These are phyloP conservation scores for Halocynthia aurantium DNA, from an alignment of 23 tunicate genomes.

Conservation along the genomic window DNA sequence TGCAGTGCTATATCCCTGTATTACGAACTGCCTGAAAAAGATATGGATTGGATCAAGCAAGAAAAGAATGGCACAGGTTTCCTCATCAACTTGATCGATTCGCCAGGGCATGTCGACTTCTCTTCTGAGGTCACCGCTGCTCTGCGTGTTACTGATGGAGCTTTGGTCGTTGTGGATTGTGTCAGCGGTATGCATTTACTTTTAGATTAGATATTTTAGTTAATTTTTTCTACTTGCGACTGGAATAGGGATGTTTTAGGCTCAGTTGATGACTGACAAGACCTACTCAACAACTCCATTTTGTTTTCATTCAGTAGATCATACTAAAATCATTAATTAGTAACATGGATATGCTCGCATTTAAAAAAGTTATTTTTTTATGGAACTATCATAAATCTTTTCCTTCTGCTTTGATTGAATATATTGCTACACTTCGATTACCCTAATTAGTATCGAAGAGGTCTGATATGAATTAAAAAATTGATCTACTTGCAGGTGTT, in stretches of 20 bases:
- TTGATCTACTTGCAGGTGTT: slow-evolving; percentile 42
- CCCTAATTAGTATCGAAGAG: too few species aligned
- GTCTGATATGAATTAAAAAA: too few species aligned
- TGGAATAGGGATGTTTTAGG: too few species aligned
- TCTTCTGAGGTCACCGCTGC: slow-evolving; percentile 99
- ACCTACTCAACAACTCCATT: neutral
- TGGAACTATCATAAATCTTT: too few species aligned
- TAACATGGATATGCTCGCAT: too few species aligned
- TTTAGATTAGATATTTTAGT: too few species aligned
- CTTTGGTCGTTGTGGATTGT: slow-evolving; percentile 96
- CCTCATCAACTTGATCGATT: slow-evolving; percentile 90
- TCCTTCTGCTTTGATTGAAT: too few species aligned
- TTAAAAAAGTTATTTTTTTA: too few species aligned
- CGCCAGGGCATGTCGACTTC: slow-evolving; percentile 98
- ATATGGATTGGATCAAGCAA: slow-evolving; percentile 75
- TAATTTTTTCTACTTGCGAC: too few species aligned
- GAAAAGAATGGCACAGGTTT: slow-evolving; percentile 79
- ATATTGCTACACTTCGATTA: too few species aligned
- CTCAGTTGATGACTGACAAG: slow-evolving; percentile 3
- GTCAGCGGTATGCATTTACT: slow-evolving; percentile 68
- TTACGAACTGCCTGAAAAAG: slow-evolving; percentile 67
- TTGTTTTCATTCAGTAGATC: too few species aligned
- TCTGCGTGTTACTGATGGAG: slow-evolving; percentile 98
- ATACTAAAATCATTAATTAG: too few species aligned
- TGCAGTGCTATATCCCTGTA: slow-evolving; percentile 86